Evolutionary conservation across 2,113 vertebrate genomes (phyloP), one percentile per base, ranked within the genome.

Genomic region (Turnix velox): DNA sequence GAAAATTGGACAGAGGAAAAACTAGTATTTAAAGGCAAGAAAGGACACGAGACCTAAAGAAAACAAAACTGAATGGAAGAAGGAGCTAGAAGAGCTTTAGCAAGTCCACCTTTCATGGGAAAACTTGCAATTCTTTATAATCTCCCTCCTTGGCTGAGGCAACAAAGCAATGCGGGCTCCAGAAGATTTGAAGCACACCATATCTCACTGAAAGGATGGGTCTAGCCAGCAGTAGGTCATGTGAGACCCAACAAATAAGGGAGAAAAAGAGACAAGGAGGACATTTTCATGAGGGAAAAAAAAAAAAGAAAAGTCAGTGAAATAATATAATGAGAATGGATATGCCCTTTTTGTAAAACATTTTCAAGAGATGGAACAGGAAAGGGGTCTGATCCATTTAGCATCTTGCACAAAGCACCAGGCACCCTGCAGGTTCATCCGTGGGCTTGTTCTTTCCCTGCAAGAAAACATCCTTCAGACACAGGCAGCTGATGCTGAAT

Each of bases 221-320:
- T 67, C 79, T 37, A 74, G 59, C 85, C 74, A 80, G 75, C 14
- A 85, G 82, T 42, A 69, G 24, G n/a, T 24, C 17, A 59, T 6
- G 24, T 39, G 71, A 85, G 87, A 40, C 71, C 71, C 54, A 73
- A 37, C 16, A 84, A 82, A 93, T 16, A 19, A 31, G 22, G 75
- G 31, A 7, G 5, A 20, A 78, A 93, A 90, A 20, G 39, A 93
- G 51, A 57, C 12, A 46, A 42, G 55, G 39, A 83, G 51, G 63
- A 63, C 7, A 54, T 31, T 51, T 87, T 87, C 30, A 33, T 4
- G 18, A 7, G 3, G 4, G 6, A 0, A 0, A 4, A 12, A 45
- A 9, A 30, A 7, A 22, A 39, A 40, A 69, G n/a, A n/a, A 8
- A 42, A 58, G n/a, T 45, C 3, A 4, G 37, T 65, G 52, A 76